Percentiles rank a stretch among this genome's conserved stretches.
phyloP scores from a whole-genome alignment of 2,888 invertebrate species.

The Ferrisia virgata region DNA sequence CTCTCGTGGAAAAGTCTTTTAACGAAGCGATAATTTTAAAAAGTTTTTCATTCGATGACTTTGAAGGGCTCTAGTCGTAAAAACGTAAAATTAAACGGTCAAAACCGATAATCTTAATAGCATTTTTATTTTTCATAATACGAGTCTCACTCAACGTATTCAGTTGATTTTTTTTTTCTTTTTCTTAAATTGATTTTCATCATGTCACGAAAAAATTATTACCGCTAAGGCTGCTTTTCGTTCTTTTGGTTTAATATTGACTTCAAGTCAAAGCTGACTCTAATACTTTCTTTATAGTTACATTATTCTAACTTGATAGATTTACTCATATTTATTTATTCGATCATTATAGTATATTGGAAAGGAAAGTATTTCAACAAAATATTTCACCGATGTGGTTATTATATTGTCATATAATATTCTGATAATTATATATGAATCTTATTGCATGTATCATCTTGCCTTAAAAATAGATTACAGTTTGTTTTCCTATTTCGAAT shows the following conservation, averaged over 20 bases:
- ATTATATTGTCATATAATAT: no score
- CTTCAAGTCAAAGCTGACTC: no score
- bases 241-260: no score
- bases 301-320: no score
- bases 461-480: no score
- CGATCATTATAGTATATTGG: not conserved
- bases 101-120: not conserved
- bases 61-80: not conserved
- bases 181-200: not conserved
- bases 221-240: no score
- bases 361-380: not conserved
- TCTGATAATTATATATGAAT: no score
- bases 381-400: not conserved
- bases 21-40: not conserved
- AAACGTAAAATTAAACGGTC: not conserved
- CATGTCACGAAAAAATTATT: not conserved
- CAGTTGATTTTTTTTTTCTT: not conserved
- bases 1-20: not conserved
- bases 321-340: no score
- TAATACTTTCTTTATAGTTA: no score
- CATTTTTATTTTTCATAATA: not conserved
- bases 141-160: not conserved
- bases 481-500: not conserved
- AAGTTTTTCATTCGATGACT: not conserved
- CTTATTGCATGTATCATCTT: no score